Conservation (phyloP, 1,140 invertebrate genomes). For the Tenebrio molitor region DNA sequence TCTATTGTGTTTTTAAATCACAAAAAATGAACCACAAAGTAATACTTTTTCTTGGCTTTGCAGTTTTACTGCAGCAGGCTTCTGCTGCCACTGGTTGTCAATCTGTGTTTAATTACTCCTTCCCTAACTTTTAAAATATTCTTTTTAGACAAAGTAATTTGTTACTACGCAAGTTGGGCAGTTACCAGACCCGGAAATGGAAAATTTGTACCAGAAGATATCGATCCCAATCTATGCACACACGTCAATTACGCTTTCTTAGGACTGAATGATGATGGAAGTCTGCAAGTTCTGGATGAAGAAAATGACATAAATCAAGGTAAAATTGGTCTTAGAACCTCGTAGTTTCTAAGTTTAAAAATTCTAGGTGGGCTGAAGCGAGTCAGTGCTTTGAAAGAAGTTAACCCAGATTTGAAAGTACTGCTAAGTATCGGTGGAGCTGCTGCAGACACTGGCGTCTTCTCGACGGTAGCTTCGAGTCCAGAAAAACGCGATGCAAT, state of each 20-base stretch:
- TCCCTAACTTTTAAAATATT: neutral
- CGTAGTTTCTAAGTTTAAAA: no score
- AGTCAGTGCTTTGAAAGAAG: constrained; percentile 71
- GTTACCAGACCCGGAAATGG: neutral
- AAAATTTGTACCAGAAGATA: constrained; percentile 61
- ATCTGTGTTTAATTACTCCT: no score
- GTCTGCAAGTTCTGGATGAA: constrained; percentile 72
- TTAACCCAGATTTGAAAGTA: constrained; percentile 75
- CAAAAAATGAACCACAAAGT: no score
- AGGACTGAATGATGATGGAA: constrained; percentile 68
- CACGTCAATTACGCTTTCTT: constrained; percentile 78
- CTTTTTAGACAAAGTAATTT: constrained; percentile 17
- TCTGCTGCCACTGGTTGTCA: no score
- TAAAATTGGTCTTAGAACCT: neutral
- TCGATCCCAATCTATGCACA: constrained; percentile 75
- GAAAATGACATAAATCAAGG: constrained; percentile 70
- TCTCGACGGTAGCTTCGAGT: constrained; percentile 63
- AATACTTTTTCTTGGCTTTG: no score
- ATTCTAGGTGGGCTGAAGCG: constrained; percentile 63
- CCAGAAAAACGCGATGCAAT: constrained; percentile 70
- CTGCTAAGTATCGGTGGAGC: constrained; percentile 80
- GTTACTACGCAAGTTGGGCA: constrained; percentile 28
- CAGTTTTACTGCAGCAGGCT: neutral
- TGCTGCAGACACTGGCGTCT: constrained; percentile 20
- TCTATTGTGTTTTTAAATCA: no score